Base-by-base conservation (phyloP, 2,797 vertebrate genomes). In the Epinephelus coioides region DNA sequence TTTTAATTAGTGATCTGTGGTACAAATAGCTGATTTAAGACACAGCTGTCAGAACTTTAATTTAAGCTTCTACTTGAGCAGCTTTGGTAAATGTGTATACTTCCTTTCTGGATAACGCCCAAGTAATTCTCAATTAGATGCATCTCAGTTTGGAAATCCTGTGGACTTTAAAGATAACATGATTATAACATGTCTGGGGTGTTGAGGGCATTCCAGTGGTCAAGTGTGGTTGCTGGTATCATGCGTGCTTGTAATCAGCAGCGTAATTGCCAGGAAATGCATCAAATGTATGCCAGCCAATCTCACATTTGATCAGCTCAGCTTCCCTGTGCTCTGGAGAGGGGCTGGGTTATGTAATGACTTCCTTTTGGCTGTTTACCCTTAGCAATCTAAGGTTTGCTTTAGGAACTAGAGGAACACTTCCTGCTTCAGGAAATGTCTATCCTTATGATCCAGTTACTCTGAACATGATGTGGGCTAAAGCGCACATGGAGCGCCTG, bases 341-440 rank as follows among this genome's bases (percentile, higher is more conserved):
- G 50, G 50, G 81, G 64, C 0, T 43, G 73, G 68, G 69, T 86
- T 88, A 76, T 72, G 73, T 81, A 93, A 93, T 77, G 72, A 94
- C 88, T 92, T 95, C 92, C 94, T 92, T 85, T 88, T 89, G 69
- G 78, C 62, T 76, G 80, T 94, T 94, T 94, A 91, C 65, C 74
- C 88, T 82, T 62, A 17, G 38, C 73, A 81, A 89, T 82, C 77
- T 64, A 67, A 70, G 49, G 71, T 72, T 69, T 73, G 62, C 69
- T 75, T 79, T 75, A 86, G 72, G 87, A 93, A 90, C 67, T 80
- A 84, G 78, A 89, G 66, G 78, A 92, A 79, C 30, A 69, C 81
- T 85, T 87, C 83, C 85, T 81, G 55, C 40, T 66, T 72, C 77
- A 73, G 82, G 81, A 87, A 90, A 83, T 43, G 49, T 81, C 71